phyloP scores from a whole-genome alignment of 2,113 vertebrate species.

The Nannospalax galili region DNA sequence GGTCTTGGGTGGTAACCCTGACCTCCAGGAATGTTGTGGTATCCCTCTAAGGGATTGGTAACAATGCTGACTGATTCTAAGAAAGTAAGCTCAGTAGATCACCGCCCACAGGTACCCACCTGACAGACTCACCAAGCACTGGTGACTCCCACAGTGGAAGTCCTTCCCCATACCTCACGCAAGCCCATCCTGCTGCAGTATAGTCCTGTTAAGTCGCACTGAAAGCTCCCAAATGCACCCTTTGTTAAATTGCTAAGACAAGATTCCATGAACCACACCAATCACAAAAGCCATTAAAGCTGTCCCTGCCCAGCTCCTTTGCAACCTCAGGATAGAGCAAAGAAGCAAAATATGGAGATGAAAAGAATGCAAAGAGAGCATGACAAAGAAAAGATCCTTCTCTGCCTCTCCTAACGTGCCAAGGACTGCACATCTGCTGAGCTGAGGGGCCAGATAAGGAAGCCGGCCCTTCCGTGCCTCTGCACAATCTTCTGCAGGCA shows the following conservation, averaged over 20 bases:
- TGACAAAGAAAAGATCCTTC: not conserved
- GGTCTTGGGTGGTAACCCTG: not conserved
- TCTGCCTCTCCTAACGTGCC: not conserved
- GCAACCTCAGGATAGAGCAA: not conserved
- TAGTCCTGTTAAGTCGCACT: fast-evolving
- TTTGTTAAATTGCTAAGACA: not conserved
- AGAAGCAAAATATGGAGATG: not conserved
- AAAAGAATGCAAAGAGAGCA: not conserved
- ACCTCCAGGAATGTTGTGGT: not conserved
- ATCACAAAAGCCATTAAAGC: not conserved
- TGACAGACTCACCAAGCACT: not conserved
- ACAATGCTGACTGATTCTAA: not conserved
- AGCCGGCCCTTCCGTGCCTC: not conserved
- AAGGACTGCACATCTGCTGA: not conserved
- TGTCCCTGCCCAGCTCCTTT: too few species aligned
- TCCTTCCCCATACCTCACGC: not conserved
- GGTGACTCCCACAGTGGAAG: not conserved
- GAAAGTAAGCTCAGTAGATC: not conserved
- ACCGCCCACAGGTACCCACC: not conserved
- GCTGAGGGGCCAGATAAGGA: not conserved
- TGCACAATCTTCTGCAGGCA: not conserved
- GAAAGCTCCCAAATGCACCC: not conserved
- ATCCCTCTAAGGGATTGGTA: not conserved
- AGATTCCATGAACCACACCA: not conserved
- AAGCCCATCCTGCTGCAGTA: not conserved